Base-by-base conservation (phyloP, 2,797 vertebrate species). In the Malacoraja senta region DNA sequence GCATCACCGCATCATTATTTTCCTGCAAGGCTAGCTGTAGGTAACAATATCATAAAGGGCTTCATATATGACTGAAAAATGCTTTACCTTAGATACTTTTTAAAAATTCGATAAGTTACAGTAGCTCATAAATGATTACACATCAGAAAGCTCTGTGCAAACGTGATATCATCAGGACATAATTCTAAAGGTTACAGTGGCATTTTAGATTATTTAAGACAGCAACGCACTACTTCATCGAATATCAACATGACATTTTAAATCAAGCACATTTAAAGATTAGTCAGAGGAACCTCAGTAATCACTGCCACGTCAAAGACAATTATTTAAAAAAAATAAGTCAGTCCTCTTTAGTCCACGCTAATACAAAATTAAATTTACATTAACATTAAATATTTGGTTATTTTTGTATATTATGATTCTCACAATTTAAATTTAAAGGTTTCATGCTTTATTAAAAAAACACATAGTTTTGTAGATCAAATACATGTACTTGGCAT, bases 221-320 rank as follows among this genome's bases (percentile, higher is more conserved):
- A 86, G 58, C 83, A 86, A 86, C n/a, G 29, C 13, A 86, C 63
- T 86, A 86, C 63, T 86, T 86, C 83, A 86, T 63, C 83, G n/a
- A 84, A 86, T 86, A 65, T 65, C 61, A 29, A 86, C 29, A 63
- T 65, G 83, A 32, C 58, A 86, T 86, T 86, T 63, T n/a, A 86
- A 86, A 65, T 63, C 32, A 86, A 86, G 63, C 61, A 86, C 10
- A 65, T 86, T 86, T 65, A 86, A 86, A 32, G 26, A 86, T 86
- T 65, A 38, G 38, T 24, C 79, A 81, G 19, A 81, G 44, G 38
- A 78, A 78, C 35, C 35, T 81, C 78, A 79, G 21, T 81, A 81
- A 8, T 53, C 7, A n/a, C 38, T 53, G 38, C 35, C 38, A 26
- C 9, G 26, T 63, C 83, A 65, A 86, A 86, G 17, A 65, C 29